Conservation (phyloP, 2,113 vertebrate genomes). For the Hippocampus mohnikei region DNA sequence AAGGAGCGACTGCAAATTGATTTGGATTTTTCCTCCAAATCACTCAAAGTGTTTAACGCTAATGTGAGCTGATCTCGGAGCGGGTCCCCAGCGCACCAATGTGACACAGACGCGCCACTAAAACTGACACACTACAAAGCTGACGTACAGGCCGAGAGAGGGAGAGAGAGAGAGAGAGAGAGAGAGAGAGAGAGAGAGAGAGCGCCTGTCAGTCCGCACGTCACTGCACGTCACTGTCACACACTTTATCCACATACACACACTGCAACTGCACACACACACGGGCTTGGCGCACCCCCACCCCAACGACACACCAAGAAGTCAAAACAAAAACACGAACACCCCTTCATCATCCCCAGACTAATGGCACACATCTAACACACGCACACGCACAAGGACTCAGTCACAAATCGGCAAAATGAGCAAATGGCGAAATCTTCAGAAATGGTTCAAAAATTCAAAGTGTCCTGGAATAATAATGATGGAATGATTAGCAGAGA, state of each 20-base stretch:
- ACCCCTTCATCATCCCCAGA: too few relatives aligned
- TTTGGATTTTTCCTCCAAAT: conserved; percentile 80
- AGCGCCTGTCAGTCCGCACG: not conserved
- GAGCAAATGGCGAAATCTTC: too few relatives aligned
- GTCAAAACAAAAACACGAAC: too few relatives aligned
- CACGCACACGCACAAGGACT: too few relatives aligned
- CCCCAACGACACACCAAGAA: too few relatives aligned
- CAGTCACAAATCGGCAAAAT: too few relatives aligned
- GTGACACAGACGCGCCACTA: not conserved
- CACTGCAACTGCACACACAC: too few relatives aligned
- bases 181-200: not conserved
- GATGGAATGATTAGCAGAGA: too few relatives aligned
- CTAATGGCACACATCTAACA: too few relatives aligned
- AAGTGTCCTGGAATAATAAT: too few relatives aligned
- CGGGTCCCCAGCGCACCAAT: conserved; percentile 54
- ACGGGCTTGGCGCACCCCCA: too few relatives aligned
- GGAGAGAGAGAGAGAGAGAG: not conserved
- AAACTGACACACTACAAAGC: not conserved
- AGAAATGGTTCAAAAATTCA: too few relatives aligned
- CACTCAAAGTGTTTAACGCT: conserved; percentile 78
- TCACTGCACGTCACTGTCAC: conserved; percentile 1
- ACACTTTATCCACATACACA: not conserved
- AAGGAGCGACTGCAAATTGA: conserved; percentile 71
- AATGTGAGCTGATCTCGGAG: conserved; percentile 77
- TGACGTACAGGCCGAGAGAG: not conserved